Base-by-base conservation (phyloP, 2,113 vertebrate genomes). In the Ptychochromis oligacanthus region DNA sequence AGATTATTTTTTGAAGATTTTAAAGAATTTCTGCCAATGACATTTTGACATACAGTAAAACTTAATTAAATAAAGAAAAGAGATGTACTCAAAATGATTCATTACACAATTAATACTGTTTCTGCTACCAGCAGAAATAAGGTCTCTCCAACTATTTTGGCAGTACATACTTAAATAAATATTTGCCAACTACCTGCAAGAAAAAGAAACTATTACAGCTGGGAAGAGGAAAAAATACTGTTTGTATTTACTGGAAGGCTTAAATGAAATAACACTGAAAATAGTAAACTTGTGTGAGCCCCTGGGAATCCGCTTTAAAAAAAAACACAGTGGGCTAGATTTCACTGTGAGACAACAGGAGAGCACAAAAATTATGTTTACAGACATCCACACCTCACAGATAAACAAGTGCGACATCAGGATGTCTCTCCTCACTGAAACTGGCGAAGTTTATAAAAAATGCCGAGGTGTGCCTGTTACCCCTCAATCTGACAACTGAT, bases 401-500 rank as follows among this genome's bases (percentile, higher is more conserved):
- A 24, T 43, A 64, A 77, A 62, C 77, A 88, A 76, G 77, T 22
- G 59, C 46, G 78, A 54, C 81, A 36, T 62, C 20, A 76, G 26
- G 18, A 54, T 43, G 59, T 26, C 28, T 57, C 36, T 81, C 31
- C 34, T 75, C 75, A 28, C 24, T 46, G 31, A 64, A 76, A 28
- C 74, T 20, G 80, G 4, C 22, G 6, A 76, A 82, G 46, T 79
- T 22, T 17, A 22, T 24, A 62, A 85, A 62, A 85, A 55, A 56
- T 57, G 36, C 77, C 6, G 70, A 80, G 77, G 86, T 85, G 87
- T 59, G 78, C 31, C 59, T 90, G 77, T 70, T 72, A 9, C 75
- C 81, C 60, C 64, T 79, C 52, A 28, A 43, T 26, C 12, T 74
- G 84, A 74, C 28, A 72, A 59, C 82, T 28, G 65, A 85, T 87